A percentile compares a stretch with the other conserved stretches of the same genome.
phyloP scores from a whole-genome alignment of 2,797 vertebrate genomes.

The Catamblyrhynchus diadema region DNA sequence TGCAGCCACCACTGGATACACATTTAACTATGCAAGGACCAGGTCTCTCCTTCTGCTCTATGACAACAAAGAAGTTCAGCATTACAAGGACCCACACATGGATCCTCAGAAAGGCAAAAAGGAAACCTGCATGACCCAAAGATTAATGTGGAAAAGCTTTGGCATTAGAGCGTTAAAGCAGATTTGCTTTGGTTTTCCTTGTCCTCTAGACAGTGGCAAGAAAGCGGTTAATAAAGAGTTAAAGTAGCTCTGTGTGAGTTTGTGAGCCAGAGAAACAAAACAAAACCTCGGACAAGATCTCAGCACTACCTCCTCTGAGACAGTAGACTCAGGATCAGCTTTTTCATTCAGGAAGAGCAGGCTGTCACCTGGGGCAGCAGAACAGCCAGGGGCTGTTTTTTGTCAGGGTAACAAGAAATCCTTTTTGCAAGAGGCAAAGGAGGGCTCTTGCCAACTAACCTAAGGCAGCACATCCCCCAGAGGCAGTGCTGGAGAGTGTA shows the following conservation, averaged over 20 bases:
- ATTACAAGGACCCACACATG: rapidly evolving
- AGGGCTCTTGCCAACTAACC: background rate
- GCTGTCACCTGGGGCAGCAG: background rate
- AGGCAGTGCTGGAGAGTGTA: background rate
- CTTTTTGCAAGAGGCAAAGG: background rate
- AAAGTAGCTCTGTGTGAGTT: background rate
- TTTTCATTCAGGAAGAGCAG: background rate
- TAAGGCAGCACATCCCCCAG: background rate
- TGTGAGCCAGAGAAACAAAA: background rate
- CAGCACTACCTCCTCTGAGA: background rate
- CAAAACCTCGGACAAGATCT: background rate
- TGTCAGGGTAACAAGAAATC: background rate
- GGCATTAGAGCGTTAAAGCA: background rate
- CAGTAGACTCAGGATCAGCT: background rate
- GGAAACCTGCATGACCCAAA: background rate
- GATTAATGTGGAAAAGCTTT: background rate
- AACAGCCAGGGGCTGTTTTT: background rate
- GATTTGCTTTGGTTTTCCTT: background rate
- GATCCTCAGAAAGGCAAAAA: background rate
- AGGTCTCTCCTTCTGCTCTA: background rate
- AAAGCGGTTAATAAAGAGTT: background rate
- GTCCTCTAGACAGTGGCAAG: background rate
- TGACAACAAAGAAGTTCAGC: background rate
- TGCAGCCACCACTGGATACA: background rate
- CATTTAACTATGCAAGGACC: background rate